Evolutionary conservation across 2,113 vertebrate genomes (phyloP), one percentile per base, ranked within the genome.

Genomic region (Sander vitreus): DNA sequence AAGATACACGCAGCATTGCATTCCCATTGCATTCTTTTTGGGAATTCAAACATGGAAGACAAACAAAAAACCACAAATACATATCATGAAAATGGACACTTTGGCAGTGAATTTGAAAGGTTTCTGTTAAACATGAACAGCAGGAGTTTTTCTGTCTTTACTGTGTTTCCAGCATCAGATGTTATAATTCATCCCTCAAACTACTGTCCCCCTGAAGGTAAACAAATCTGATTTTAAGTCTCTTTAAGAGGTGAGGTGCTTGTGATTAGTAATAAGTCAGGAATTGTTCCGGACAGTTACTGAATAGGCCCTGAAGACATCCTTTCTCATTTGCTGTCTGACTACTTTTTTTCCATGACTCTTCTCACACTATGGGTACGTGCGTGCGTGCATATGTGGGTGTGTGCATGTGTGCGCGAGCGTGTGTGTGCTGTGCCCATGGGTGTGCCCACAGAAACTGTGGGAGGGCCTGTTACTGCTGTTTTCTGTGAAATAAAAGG

Each of bases 261-360:
- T 65, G 11, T 36, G 6, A 33, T 12, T 45, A n/a, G 14, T 23
- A 18, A n/a, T 9, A 23, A 9, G 14, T 68, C 10, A 51, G 4
- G 45, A 65, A 45, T 19, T 4, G n/a, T 54, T 65, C n/a, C 51
- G 21, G 4, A 6, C 16, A 36, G 57, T 45, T 19, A 6, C 73
- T 69, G 36, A 79, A 27, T 15, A 12, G 14, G 43, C 36, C 58
- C 47, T 57, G 1, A 79, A 48, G 53, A 85, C 70, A 77, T 51
- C 23, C 21, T 76, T 74, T 68, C 53, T 79, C 21, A 58, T 30
- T 70, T 62, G 19, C 16, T 54, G 60, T 62, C n/a, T 89, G 85
- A 93, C 50, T 66, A 2, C 48, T 25, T 75, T 71, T 54, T 87
- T 89, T 89, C 93, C 89, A n/a, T 64, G 60, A 87, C 80, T 85